These are phyloP conservation scores for Nymphicus hollandicus DNA, from an alignment of 2,113 vertebrate genomes.

Conservation along the genomic window DNA sequence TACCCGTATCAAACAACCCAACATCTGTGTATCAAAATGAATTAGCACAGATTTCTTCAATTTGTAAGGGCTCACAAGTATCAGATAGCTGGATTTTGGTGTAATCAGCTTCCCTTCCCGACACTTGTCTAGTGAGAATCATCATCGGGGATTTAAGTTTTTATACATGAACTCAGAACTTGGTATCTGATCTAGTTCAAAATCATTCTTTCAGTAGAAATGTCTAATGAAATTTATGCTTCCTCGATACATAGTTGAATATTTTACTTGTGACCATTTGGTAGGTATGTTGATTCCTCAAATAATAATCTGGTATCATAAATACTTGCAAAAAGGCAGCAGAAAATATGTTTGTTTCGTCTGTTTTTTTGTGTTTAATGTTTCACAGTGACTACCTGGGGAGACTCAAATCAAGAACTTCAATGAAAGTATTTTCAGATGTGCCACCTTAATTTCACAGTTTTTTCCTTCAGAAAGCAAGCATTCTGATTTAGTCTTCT, in stretches of 20 bases:
- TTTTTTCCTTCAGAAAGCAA: not conserved
- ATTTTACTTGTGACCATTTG: not conserved
- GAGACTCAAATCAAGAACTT: not conserved
- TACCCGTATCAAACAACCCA: not conserved
- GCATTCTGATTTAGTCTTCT: not conserved
- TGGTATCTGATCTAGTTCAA: not conserved
- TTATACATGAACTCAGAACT: not conserved
- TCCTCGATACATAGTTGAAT: not conserved
- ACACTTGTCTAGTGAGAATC: not conserved
- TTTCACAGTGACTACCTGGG: not conserved
- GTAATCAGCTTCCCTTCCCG: not conserved
- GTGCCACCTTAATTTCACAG: not conserved
- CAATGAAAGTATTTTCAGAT: not conserved
- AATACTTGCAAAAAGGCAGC: not conserved
- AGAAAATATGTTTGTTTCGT: not conserved
- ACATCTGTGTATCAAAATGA: not conserved
- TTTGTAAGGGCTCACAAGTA: not conserved
- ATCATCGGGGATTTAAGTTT: not conserved
- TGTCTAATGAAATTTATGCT: not conserved
- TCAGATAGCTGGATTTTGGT: not conserved
- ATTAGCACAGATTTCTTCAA: not conserved
- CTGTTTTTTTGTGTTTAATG: not conserved
- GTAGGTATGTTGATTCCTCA: not conserved
- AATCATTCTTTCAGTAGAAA: not conserved
- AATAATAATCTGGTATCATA: not conserved